Percentiles rank a stretch among this genome's conserved stretches.
These are phyloP conservation scores for Drosophila testacea DNA, from an alignment of 2,888 invertebrate species.

Conservation along the genomic window DNA sequence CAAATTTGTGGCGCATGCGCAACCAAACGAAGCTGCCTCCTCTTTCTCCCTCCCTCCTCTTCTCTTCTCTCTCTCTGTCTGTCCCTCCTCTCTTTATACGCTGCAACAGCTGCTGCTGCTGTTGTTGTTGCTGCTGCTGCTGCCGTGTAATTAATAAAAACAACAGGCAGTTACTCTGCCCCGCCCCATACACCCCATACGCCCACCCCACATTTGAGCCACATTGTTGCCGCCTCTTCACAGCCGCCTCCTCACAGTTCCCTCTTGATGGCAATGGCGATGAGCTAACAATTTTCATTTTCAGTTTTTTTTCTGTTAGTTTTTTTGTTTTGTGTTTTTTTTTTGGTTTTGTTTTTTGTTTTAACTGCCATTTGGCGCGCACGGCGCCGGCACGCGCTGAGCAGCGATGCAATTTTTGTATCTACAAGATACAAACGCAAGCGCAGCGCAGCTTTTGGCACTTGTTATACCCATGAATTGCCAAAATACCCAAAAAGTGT, in stretches of 20 bases:
- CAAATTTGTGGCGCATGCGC: slow-evolving; percentile 81
- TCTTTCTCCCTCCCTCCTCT: slow-evolving; percentile 25
- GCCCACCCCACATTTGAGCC: slow-evolving; percentile 2
- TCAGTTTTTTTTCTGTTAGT: slow-evolving; percentile 13
- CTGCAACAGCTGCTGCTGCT: neutral
- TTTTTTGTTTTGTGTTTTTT: slow-evolving; percentile 10
- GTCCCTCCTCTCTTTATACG: too few relatives aligned
- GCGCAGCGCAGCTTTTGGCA: slow-evolving; percentile 40
- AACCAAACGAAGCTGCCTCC: slow-evolving; percentile 64
- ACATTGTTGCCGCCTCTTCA: slow-evolving; percentile 46
- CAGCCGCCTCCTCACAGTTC: slow-evolving; percentile 7
- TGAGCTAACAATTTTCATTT: slow-evolving; percentile 67
- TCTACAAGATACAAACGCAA: slow-evolving; percentile 71
- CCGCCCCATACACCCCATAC: slow-evolving; percentile 14
- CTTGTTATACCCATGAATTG: slow-evolving; percentile 9
- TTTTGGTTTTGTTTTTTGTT: slow-evolving; percentile 23
- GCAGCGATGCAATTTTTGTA: slow-evolving; percentile 73
- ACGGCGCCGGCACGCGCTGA: slow-evolving; percentile 73
- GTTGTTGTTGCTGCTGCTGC: slow-evolving; percentile 38
- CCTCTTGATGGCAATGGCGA: slow-evolving; percentile 25
- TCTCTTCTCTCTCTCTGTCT: neutral
- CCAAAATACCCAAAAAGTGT: neutral
- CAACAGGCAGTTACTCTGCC: slow-evolving; percentile 64
- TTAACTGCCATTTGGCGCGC: slow-evolving; percentile 73
- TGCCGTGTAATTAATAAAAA: slow-evolving; percentile 76